These are phyloP conservation scores for Serrognathus titanus DNA, from an alignment of 2,888 invertebrate genomes.

Conservation along the genomic window DNA sequence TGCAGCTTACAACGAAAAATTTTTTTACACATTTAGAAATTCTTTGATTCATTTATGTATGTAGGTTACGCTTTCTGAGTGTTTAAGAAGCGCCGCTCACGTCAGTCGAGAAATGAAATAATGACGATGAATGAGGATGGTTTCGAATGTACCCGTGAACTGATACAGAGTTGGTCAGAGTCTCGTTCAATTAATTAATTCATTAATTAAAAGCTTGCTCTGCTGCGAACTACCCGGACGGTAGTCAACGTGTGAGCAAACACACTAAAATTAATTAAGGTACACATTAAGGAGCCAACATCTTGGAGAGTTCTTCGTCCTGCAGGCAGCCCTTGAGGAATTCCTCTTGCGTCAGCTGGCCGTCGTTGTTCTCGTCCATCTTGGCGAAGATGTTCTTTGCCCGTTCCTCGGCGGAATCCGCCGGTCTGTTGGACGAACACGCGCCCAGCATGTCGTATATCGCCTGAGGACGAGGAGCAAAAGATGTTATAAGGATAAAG, in stretches of 20 bases:
- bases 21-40: too few relatives aligned
- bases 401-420: conserved; percentile 94
- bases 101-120: too few relatives aligned
- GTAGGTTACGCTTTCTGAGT: too few relatives aligned
- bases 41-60: too few relatives aligned
- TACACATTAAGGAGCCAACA: conserved; percentile 82
- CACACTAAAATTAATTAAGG: conserved; percentile 16
- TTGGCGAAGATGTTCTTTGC: conserved; percentile 99
- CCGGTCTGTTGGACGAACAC: conserved; percentile 91
- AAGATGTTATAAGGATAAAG: not conserved
- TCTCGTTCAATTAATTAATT: conserved; percentile 11
- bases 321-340: conserved; percentile 97
- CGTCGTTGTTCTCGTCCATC: conserved; percentile 99
- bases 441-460: conserved; percentile 99
- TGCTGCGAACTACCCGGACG: conserved; percentile 5
- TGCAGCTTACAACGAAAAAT: too few relatives aligned
- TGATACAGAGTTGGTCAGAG: conserved; percentile 24
- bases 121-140: conserved; percentile 8
- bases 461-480: conserved; percentile 69
- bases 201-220: conserved; percentile 11
- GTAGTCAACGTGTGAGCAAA: conserved; percentile 10
- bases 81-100: too few relatives aligned
- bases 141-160: conserved; percentile 22
- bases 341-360: conserved; percentile 96
- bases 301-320: conserved; percentile 92